A percentile compares a stretch with the other conserved stretches of the same genome.
Conservation (phyloP, 2,113 vertebrate genomes). For the Fregata magnificens region DNA sequence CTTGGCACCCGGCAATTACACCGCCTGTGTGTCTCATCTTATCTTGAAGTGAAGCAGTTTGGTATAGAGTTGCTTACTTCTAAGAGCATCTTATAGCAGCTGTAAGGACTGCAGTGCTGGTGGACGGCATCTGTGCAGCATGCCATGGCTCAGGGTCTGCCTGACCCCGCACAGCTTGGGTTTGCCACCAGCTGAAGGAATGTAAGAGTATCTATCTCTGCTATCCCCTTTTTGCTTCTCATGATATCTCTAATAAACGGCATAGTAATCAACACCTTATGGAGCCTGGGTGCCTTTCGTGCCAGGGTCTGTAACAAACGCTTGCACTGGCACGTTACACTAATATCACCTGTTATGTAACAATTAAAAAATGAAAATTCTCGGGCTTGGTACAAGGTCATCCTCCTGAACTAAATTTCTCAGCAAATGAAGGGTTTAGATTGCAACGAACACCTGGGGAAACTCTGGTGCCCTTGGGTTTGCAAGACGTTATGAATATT, state of each 20-base stretch:
- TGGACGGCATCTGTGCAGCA: rapidly evolving
- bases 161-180: rapidly evolving
- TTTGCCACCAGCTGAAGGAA: neutral
- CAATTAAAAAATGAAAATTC: neutral
- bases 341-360: rapidly evolving
- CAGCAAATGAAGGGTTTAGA: neutral
- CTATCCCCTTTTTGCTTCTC: too few species aligned
- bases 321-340: rapidly evolving
- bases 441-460: neutral
- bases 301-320: neutral
- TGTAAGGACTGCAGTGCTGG: too few species aligned
- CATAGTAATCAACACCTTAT: neutral
- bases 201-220: too few species aligned
- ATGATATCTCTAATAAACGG: rapidly evolving
- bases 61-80: neutral
- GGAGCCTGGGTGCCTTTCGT: neutral
- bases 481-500: neutral
- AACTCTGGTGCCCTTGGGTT: neutral
- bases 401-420: neutral
- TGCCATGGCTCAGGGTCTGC: too few species aligned
- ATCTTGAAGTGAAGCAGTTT: neutral
- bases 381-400: neutral
- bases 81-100: neutral
- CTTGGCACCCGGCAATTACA: neutral
- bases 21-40: neutral